Percentiles rank a stretch among this genome's conserved stretches.
Conservation (phyloP, 2,113 vertebrate species). For the Petromus typicus region DNA sequence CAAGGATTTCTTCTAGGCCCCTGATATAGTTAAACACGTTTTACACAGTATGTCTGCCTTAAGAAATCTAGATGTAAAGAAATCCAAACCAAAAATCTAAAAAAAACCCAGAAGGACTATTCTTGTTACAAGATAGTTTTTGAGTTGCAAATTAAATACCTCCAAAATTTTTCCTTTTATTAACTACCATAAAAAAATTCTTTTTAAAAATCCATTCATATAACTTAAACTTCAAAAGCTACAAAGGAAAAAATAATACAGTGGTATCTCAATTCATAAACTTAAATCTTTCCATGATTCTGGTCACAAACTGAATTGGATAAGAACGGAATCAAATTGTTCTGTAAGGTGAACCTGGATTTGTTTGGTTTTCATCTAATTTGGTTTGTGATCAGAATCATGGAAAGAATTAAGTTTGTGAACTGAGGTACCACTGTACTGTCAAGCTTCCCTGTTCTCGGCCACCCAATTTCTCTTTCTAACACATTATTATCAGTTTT, state of each 20-base stretch:
- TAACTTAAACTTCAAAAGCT: conserved; percentile 7
- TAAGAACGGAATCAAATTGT: not conserved
- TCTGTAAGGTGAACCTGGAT: not conserved
- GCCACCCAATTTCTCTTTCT: not conserved
- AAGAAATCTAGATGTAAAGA: conserved; percentile 29
- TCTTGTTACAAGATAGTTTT: not conserved
- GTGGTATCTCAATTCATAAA: not conserved
- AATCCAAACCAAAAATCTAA: conserved; percentile 32
- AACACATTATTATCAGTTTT: not conserved
- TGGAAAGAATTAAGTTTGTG: not conserved
- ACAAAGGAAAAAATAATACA: not conserved
- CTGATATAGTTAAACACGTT: not conserved
- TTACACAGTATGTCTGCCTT: not conserved
- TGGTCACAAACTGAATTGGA: not conserved
- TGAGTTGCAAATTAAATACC: conserved; percentile 28
- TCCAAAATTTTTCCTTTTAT: conserved; percentile 14
- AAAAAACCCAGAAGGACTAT: not conserved
- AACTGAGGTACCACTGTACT: not conserved
- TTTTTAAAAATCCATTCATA: not conserved
- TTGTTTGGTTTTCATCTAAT: not conserved
- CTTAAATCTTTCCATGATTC: not conserved
- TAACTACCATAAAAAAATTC: not conserved
- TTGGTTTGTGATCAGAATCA: not conserved
- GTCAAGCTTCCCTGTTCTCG: not conserved
- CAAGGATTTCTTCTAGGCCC: not conserved